A percentile compares a stretch with the other conserved stretches of the same genome.
These are phyloP conservation scores for Caranx ignobilis DNA, from an alignment of 2,113 vertebrate species.

Conservation along the genomic window DNA sequence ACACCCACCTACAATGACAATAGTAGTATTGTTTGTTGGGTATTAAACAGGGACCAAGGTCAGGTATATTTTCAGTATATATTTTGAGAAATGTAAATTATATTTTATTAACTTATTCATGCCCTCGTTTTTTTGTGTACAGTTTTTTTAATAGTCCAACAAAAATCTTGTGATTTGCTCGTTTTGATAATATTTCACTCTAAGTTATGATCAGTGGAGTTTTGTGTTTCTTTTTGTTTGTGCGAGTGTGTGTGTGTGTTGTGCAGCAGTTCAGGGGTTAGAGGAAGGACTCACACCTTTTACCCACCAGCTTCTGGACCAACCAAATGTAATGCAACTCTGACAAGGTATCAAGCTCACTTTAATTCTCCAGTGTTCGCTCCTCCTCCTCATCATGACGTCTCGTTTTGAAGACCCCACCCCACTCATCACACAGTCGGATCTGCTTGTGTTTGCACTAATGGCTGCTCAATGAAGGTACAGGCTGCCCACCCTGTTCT, in stretches of 20 bases:
- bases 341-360: conserved; percentile 16
- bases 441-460: conserved; percentile 37
- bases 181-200: conserved; percentile 59
- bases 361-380: background rate
- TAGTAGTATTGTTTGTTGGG: conserved; percentile 39
- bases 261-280: conserved; percentile 11
- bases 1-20: background rate
- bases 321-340: conserved; percentile 14
- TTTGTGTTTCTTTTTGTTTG: conserved; percentile 23
- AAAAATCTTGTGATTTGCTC: conserved; percentile 68
- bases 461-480: background rate
- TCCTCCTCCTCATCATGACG: conserved; percentile 12
- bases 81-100: conserved; percentile 82
- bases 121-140: conserved; percentile 71
- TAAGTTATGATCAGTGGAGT: conserved; percentile 68
- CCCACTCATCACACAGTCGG: background rate
- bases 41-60: conserved; percentile 81
- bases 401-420: background rate
- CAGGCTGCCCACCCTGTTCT: conserved; percentile 3
- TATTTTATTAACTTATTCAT: conserved; percentile 88
- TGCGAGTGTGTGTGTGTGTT: conserved; percentile 26
- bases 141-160: conserved; percentile 54
- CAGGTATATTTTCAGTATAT: conserved; percentile 81
- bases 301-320: conserved; percentile 29
- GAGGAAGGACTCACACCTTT: conserved; percentile 15